Percentiles rank a stretch among this genome's conserved stretches.
These are phyloP conservation scores for Tetragnatha versicolor DNA, from an alignment of 1,140 invertebrate species.

Conservation along the genomic window DNA sequence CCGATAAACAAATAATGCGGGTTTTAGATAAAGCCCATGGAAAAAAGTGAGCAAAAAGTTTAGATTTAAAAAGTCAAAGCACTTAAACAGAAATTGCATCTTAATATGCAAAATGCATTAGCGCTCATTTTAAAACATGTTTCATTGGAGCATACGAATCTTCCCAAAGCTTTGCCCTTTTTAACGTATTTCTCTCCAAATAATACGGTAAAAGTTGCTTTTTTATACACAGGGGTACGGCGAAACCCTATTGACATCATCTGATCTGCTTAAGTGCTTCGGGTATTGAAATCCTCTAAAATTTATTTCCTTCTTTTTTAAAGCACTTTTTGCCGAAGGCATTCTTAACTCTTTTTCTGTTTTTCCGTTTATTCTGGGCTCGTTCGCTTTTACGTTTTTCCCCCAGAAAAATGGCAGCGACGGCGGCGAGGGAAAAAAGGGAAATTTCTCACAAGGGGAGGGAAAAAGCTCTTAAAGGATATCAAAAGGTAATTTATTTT, in stretches of 20 bases:
- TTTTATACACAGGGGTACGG: background rate
- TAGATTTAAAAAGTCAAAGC: too few species aligned
- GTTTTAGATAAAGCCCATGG: too few species aligned
- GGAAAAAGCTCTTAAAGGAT: slow-evolving; percentile 14
- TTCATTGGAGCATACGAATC: background rate
- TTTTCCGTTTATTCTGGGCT: too few species aligned
- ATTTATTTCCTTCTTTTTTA: background rate
- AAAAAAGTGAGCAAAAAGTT: too few species aligned
- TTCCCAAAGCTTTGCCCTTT: background rate
- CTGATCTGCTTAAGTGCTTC: background rate
- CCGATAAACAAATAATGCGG: too few species aligned
- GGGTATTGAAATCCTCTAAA: slow-evolving; percentile 19
- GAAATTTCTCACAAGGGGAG: background rate
- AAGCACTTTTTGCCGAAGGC: background rate
- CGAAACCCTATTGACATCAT: slow-evolving; percentile 4
- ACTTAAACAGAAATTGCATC: background rate
- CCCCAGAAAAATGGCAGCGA: background rate
- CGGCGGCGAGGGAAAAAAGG: background rate
- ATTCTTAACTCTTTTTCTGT: background rate
- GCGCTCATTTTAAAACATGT: background rate
- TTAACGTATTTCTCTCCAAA: background rate
- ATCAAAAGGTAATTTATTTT: slow-evolving; percentile 17
- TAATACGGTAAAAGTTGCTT: too few species aligned
- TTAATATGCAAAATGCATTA: background rate
- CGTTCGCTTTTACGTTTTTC: too few species aligned